Base-by-base conservation (phyloP, 2,113 vertebrate species). In the Mesoclemmys tuberculata region DNA sequence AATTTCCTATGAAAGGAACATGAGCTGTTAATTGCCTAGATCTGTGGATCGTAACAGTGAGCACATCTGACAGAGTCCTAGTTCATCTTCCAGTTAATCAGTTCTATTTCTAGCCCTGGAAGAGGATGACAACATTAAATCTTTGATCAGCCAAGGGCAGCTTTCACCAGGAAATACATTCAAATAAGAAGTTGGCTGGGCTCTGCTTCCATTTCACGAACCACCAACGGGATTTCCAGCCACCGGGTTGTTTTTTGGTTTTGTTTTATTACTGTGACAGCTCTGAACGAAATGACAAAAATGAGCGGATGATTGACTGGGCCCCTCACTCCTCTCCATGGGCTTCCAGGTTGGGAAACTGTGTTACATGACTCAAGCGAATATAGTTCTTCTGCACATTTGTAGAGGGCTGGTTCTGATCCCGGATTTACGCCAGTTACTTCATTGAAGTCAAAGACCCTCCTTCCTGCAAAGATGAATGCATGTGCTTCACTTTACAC, bases 321-420 rank as follows among this genome's bases (percentile, higher is more conserved):
- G n/a, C n/a, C 89, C 9, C 9, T 93, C 52, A 80, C 26, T 87
- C 48, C 22, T 82, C 68, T 49, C 29, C 38, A 48, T 56, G 8
- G 82, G 41, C 84, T 94, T 90, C 35, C 68, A 77, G 49, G 21
- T n/a, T 1, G 14, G 8, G 9, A 55, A 85, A 83, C 80, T 19
- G 3, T 56, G 13, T 0, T 0, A 19, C 9, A 4, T 77, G 55
- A 7, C n/a, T 84, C 9, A 41, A 27, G 29, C 52, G 85, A 46
- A 71, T 9, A 0, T 16, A 87, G 16, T 64, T 64, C 74, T 22
- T n/a, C 68, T 89, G 11, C 19, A 35, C n/a, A 77, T 88, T 92
- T 61, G 8, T 3, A 2, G 48, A 78, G 44, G 44, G 0, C 0
- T 24, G 71, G 5, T 0, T 6, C 61, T 68, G 2, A 7, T 1